Base-by-base conservation (phyloP, 2,113 vertebrate genomes). In the Prolemur simus region DNA sequence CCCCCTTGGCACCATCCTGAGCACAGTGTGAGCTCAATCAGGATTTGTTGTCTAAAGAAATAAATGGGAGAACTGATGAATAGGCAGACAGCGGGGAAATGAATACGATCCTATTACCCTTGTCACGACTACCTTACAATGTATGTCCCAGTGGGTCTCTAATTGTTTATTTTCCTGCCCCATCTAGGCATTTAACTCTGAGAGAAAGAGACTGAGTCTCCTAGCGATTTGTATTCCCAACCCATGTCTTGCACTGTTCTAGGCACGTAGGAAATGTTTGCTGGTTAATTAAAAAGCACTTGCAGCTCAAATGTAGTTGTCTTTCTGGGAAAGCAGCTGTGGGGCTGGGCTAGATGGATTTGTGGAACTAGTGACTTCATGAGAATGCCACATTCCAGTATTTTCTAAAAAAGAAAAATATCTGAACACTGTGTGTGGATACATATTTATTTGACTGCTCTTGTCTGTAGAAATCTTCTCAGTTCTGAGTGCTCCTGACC, bases 11-110 rank as follows among this genome's bases (percentile, higher is more conserved):
- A 95, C 94, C 85, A 81, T 97, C 85, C 76, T 78, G 88, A 97
- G 94, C 96, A 82, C 93, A 97, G 95, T 96, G 81, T 95, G 94
- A 96, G 86, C 58, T 97, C 97, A 92, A 91, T 96, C 94, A 92
- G 94, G 94, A 88, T 95, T 96, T 95, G 81, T 92, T 94, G 88
- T 96, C 91, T 90, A 63, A 94, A 96, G 91, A 96, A 96, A 85
- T 81, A 95, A 97, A 95, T 91, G 94, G 84, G 84, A 81, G 47
- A 89, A 90, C 71, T 92, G 96, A 92, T 98, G 95, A 96, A 97
- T 96, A 94, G 94, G 69, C 64, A 1, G 73, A 69, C 12, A 32
- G 60, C 10, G 25, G 74, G 81, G 1, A 66, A 92, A 92, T 96
- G 93, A 96, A 88, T 90, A 21, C 5, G 71, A 96, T 94, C 91